Base-by-base conservation (phyloP, 2,797 vertebrate species). In the Propithecus perrieri region DNA sequence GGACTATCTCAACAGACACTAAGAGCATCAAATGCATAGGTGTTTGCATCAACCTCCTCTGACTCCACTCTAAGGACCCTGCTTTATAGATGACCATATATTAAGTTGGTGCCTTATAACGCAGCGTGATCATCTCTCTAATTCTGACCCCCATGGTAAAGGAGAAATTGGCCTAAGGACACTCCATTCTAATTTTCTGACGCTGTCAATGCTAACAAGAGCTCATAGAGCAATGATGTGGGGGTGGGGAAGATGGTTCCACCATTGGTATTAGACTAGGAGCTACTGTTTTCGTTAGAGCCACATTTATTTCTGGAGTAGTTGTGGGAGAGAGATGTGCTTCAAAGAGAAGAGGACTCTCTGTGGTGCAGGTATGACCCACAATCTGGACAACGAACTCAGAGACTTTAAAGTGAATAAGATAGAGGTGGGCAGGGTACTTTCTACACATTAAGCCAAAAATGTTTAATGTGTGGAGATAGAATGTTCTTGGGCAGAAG, bases 291-390 rank as follows among this genome's bases (percentile, higher is more conserved):
- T 98, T 96, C 85, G 28, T 97, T 93, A 97, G 91, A 95, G 85
- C 90, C 95, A 95, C 89, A 67, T 95, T 98, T 96, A 92, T 97
- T 98, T 97, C 97, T 97, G 98, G 97, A 97, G 95, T 96, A 78
- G 86, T 97, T 98, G 97, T 97, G 59, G 96, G 96, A 97, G 97
- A 98, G 97, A 98, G 98, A 98, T 97, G 97, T 97, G 97, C 97
- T 98, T 97, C 98, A 97, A 97, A 96, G 97, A 97, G 98, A 97
- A 98, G 97, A 97, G 96, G 97, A 97, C 98, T 97, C 96, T 79
- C 93, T 96, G 94, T 97, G 97, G 98, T 97, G 97, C 98, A 98
- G 98, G 95, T 97, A 98, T 95, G 97, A 95, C 96, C 92, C 53
- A 76, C 93, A 97, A 87, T 93, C 96, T 93, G 92, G 94, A 97